These are phyloP conservation scores for Sternotherus odoratus DNA, from an alignment of 2,797 vertebrate species.

Conservation along the genomic window DNA sequence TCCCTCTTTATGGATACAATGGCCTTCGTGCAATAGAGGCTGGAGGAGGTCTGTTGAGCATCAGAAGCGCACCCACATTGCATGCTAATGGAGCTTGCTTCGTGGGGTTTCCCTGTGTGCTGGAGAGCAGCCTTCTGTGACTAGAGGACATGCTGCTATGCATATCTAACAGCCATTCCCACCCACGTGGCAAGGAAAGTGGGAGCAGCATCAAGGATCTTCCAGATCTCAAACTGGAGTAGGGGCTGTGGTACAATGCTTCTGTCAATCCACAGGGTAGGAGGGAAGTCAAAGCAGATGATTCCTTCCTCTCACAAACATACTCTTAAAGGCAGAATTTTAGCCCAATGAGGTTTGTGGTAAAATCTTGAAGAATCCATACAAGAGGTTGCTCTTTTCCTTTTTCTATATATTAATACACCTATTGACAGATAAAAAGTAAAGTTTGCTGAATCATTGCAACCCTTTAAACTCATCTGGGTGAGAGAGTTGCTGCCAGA, in stretches of 20 bases:
- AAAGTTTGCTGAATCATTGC: constrained; percentile 4
- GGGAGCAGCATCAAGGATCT: not conserved
- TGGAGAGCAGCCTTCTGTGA: not conserved
- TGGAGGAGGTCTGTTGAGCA: no score
- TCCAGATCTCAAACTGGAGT: accelerated
- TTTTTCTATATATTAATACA: not conserved
- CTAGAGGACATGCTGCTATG: not conserved
- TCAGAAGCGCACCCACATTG: no score
- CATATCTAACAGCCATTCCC: not conserved
- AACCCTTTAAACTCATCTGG: constrained; percentile 35
- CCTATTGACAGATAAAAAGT: constrained; percentile 33
- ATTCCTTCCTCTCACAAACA: not conserved
- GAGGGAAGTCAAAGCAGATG: not conserved
- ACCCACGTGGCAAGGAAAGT: not conserved
- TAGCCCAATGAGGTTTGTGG: accelerated
- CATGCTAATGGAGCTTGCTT: not conserved
- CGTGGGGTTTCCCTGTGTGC: not conserved
- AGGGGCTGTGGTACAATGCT: not conserved
- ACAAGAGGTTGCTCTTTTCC: not conserved
- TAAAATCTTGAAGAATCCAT: not conserved
- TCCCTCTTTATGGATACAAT: no score
- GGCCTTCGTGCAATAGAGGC: no score
- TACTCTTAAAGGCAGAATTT: not conserved
- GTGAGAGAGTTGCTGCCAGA: not conserved
- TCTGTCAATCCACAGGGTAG: accelerated